Percentiles rank a stretch among this genome's conserved stretches.
Conservation (phyloP, 2,113 vertebrate species). For the Sphaerodactylus townsendi region DNA sequence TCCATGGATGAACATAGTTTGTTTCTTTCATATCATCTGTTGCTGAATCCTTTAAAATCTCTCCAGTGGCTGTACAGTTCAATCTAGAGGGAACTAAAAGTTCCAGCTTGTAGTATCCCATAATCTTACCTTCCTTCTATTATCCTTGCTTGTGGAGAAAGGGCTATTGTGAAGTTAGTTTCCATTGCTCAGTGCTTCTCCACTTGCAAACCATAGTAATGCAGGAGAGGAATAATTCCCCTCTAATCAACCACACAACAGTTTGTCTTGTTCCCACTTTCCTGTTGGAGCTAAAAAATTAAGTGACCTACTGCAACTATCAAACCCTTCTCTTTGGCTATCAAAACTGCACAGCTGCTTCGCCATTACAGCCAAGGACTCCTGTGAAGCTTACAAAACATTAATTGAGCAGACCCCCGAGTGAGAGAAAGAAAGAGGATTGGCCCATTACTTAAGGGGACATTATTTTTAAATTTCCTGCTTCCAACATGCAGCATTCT, state of each 20-base stretch:
- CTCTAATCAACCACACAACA: background rate
- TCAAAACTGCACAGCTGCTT: slow-evolving; percentile 24
- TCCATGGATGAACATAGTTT: no score
- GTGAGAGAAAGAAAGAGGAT: slow-evolving; percentile 4
- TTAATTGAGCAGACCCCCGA: background rate
- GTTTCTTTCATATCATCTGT: background rate
- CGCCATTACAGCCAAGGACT: slow-evolving; percentile 14
- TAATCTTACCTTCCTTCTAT: no score
- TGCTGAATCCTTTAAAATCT: background rate
- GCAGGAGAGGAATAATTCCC: background rate
- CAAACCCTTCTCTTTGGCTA: background rate
- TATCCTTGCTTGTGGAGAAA: background rate
- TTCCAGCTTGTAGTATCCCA: background rate
- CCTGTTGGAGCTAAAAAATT: background rate
- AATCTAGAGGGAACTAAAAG: background rate
- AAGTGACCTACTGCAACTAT: background rate
- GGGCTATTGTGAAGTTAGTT: background rate
- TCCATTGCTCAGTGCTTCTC: background rate
- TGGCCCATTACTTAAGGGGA: background rate
- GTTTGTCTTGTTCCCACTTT: background rate
- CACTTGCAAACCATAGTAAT: background rate
- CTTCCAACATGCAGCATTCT: background rate
- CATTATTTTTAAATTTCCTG: slow-evolving; percentile 10
- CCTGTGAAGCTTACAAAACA: background rate
- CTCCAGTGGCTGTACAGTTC: background rate